These are phyloP conservation scores for Subanguina moxae DNA, from an alignment of 1,140 invertebrate genomes.

Conservation along the genomic window DNA sequence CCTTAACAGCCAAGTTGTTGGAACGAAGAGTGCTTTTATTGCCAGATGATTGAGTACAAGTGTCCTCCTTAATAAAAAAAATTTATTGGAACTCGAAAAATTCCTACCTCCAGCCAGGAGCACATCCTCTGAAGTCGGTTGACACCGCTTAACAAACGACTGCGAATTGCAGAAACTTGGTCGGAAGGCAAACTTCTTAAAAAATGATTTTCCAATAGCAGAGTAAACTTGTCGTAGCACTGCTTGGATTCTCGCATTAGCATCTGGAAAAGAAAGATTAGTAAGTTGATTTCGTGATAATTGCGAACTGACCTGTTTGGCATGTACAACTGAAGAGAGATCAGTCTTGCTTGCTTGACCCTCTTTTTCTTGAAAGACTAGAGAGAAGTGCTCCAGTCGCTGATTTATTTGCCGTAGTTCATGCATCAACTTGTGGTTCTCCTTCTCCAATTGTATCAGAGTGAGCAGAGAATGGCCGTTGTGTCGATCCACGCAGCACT, in stretches of 20 bases:
- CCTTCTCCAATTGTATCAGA: constrained; percentile 33
- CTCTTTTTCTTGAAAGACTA: constrained; percentile 5
- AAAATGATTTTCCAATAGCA: neutral
- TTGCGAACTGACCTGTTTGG: constrained; percentile 15
- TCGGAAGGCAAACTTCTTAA: constrained; percentile 14
- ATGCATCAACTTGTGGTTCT: constrained; percentile 22
- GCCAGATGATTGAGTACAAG: neutral
- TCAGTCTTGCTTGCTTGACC: neutral
- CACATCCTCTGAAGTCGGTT: constrained; percentile 20
- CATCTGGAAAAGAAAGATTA: constrained; percentile 8
- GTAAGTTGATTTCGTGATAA: neutral
- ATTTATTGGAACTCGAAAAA: no score
- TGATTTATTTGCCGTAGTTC: constrained; percentile 29
- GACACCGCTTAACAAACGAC: constrained; percentile 8
- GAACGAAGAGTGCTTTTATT: constrained; percentile 3
- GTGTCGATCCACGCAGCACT: constrained; percentile 49
- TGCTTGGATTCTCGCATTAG: constrained; percentile 21
- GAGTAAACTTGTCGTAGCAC: neutral
- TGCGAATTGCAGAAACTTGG: constrained; percentile 7
- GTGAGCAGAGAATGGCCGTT: constrained; percentile 42
- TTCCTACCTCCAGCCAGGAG: constrained; percentile 15
- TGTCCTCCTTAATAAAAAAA: neutral
- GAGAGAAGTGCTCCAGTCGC: constrained; percentile 8
- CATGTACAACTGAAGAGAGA: constrained; percentile 3
- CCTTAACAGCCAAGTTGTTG: no score